Evolutionary conservation across 1,140 invertebrate genomes (phyloP), one percentile per base, ranked within the genome.

Genomic region (Phenacoccus solenopsis): DNA sequence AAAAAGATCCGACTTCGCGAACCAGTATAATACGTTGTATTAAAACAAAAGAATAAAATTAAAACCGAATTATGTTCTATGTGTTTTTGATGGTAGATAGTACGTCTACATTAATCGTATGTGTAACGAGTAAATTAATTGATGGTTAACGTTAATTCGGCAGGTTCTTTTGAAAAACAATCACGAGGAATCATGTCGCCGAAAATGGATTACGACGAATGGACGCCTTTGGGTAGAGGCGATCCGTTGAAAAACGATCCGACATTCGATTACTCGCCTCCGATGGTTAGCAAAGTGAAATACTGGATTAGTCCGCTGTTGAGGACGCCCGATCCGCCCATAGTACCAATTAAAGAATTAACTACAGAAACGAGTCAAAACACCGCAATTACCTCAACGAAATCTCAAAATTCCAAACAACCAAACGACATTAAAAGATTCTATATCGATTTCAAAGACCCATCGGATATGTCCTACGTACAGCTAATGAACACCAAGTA

Each of bases 241-340:
- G 88, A 90, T 77, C 88, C 88, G 0, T 75, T 90, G 24, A 88
- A 88, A 73, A 90, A 90, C 74, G 88, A 90, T 77, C 88, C 89
- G 0, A 90, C 88, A 1, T 90, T 87, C 74, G 88, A 90, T 74
- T 90, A 90, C 75, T 87, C 89, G 22, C 89, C 88, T 1, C 88
- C 89, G 1, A 84, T 88, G 2, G 76, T 90, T 28, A 88, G 90
- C 28, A 79, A 83, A 21, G 88, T 90, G 13, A 87, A 87, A 72
- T 90, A 90, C 74, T 90, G 89, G 88, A 79, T 86, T 16, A 77
- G 78, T 73, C 76, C 79, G 79, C 80, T 0, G 75, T 83, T 9
- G 83, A 83, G 71, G 82, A 84, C 72, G 84, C 87, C 71, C 82
- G 22, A 67, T 0, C 22, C 72, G 35, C 69, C 71, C 22, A 27